Evolutionary conservation across 2,888 invertebrate genomes (phyloP).

Genomic region (Graphium colonna): DNA sequence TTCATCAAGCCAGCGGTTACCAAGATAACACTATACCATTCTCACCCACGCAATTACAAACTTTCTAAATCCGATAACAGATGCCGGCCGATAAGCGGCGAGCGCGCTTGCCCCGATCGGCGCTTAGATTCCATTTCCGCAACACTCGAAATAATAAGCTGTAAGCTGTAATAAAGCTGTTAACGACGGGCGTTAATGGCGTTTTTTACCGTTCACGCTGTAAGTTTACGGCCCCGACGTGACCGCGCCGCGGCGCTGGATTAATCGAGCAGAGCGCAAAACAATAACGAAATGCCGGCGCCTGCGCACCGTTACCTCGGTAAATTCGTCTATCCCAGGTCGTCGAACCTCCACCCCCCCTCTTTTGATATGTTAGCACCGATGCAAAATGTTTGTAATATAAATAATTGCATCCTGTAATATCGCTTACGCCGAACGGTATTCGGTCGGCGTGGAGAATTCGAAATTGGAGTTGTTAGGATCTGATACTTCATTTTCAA

Average conservation of each 20-base stretch:
- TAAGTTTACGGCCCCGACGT: constrained; percentile 24
- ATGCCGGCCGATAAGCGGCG: background rate
- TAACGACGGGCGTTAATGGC: constrained; percentile 8
- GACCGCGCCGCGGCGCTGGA: constrained; percentile 39
- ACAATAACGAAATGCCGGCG: constrained; percentile 48
- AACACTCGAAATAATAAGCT: background rate
- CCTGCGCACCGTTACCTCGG: constrained; percentile 48
- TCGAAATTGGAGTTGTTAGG: constrained; percentile 10
- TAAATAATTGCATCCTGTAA: constrained; percentile 18
- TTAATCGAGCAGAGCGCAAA: constrained; percentile 54
- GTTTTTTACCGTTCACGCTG: constrained; percentile 8
- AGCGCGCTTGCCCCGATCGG: background rate
- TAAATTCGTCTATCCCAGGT: constrained; percentile 27
- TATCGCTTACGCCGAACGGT: background rate
- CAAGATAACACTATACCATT: no score
- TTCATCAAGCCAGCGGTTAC: no score
- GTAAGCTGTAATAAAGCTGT: constrained; percentile 4
- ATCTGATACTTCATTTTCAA: background rate
- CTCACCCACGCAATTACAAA: background rate
- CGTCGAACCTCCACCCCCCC: constrained; percentile 26
- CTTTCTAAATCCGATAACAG: background rate
- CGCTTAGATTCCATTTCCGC: background rate
- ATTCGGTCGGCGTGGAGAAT: constrained; percentile 16
- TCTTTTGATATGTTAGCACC: constrained; percentile 8
- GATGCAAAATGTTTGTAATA: constrained; percentile 16